Evolutionary conservation across 2,113 vertebrate species (phyloP).

Genomic region (Microcebus tavaratra): DNA sequence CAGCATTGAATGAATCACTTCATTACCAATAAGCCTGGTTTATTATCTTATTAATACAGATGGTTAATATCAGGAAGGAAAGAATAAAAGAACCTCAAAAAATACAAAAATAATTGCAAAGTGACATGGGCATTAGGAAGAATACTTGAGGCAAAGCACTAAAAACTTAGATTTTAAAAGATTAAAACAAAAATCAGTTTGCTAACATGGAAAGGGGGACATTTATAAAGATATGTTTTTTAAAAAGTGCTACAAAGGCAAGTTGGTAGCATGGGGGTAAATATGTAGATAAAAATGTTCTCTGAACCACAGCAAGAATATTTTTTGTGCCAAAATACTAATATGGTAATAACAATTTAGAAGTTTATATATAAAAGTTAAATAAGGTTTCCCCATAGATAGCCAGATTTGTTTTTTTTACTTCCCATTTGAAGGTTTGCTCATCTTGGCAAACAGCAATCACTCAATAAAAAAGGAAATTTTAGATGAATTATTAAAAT

Average conservation of each 20-base stretch:
- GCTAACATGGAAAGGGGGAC: background rate
- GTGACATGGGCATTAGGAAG: background rate
- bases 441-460: background rate
- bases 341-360: background rate
- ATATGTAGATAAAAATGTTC: background rate
- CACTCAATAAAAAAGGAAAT: background rate
- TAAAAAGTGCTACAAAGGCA: conserved; percentile 58
- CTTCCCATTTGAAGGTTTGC: conserved; percentile 2
- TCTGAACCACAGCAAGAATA: background rate
- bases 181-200: background rate
- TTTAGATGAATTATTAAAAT: background rate
- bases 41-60: conserved; percentile 84
- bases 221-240: conserved; percentile 51
- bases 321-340: conserved; percentile 6
- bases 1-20: conserved; percentile 83
- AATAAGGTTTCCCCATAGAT: background rate
- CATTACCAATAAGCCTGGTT: conserved; percentile 79
- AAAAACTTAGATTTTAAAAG: conserved; percentile 44
- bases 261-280: background rate
- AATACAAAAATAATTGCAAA: conserved; percentile 64
- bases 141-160: conserved; percentile 58
- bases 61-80: conserved; percentile 77
- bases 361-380: background rate
- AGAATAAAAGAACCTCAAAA: conserved; percentile 72
- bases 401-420: background rate